phyloP scores from a whole-genome alignment of 2,888 invertebrate genomes.

The Galerucella pusilla region DNA sequence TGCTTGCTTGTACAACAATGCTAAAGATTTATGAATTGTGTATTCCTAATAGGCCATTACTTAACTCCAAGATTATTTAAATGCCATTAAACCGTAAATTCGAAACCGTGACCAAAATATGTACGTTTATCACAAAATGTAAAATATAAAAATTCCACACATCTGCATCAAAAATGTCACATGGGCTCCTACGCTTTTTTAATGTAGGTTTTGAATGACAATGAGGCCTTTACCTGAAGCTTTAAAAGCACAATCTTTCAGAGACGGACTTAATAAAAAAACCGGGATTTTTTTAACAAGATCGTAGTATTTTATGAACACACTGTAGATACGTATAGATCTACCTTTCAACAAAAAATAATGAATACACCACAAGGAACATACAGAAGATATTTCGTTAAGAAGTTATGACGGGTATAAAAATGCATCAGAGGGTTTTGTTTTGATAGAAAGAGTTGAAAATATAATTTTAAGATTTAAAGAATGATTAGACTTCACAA shows the following conservation, averaged over 20 bases:
- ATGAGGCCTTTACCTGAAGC: conserved; percentile 38
- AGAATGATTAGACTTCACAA: too few species aligned
- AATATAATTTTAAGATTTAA: too few species aligned
- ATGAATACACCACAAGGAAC: too few species aligned
- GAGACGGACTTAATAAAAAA: too few species aligned
- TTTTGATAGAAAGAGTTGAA: too few species aligned
- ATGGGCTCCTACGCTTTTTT: conserved; percentile 48
- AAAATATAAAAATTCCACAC: conserved; percentile 37
- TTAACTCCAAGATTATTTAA: conserved; percentile 47
- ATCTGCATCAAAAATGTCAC: conserved; percentile 25
- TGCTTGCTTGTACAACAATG: conserved; percentile 1
- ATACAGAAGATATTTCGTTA: too few species aligned
- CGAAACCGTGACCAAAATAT: conserved; percentile 56
- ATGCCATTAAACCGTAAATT: conserved; percentile 49
- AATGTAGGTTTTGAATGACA: conserved; percentile 49
- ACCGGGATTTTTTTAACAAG: too few species aligned
- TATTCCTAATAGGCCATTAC: conserved; percentile 47
- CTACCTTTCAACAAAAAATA: too few species aligned
- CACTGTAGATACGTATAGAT: too few species aligned
- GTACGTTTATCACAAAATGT: conserved; percentile 54
- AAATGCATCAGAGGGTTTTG: too few species aligned
- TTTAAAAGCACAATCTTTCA: neutral
- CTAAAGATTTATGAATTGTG: conserved; percentile 43
- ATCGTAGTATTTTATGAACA: too few species aligned
- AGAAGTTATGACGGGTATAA: too few species aligned